Base-by-base conservation (phyloP, 2,888 invertebrate genomes). In the Aplocera efformata region DNA sequence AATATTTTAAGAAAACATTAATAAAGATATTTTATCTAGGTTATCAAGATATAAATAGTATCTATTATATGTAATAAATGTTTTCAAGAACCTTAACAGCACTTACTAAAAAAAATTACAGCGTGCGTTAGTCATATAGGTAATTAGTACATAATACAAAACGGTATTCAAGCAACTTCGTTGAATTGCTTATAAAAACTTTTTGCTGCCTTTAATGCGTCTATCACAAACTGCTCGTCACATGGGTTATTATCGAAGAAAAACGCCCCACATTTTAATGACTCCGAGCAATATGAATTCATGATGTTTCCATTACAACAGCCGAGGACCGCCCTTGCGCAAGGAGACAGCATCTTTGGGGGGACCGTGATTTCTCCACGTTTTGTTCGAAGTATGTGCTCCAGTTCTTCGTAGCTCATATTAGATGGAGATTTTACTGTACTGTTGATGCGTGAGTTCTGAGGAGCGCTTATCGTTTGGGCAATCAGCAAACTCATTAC, bases 221-320 rank as follows among this genome's bases (percentile, higher is more conserved):
- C 90, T 23, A 81, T 56, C 0, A 90, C 83, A 37, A 92, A 90
- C 5, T 89, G 82, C 7, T 89, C 88, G 4, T 91, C 90, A 68
- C 95, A 96, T 0, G 94, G 94, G 63, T 92, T 93, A 44, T 90
- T 93, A 50, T 92, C 94, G 89, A 94, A 94, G 77, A 93, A 94
- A 33, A 91, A 90, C 0, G 93, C 93, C 0, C 91, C 90, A 66
- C 95, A 96, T 5, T 92, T 91, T 36, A 93, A 75, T 6, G 89
- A 79, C 70, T 94, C 94, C 46, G 95, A 95, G 67, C 95, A 96
- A 1, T 86, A 74, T 32, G 90, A 75, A 7, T 81, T 72, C 42
- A 76, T 78, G n/a, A 76, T 76, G 13, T 72, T 68, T 0, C 78
- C 72, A 1, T 91, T 82, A 61, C 95, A 95, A 63, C 95, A 96